Percentiles rank a stretch among this genome's conserved stretches.
Conservation (phyloP, 2,797 vertebrate genomes). For the Alca torda region DNA sequence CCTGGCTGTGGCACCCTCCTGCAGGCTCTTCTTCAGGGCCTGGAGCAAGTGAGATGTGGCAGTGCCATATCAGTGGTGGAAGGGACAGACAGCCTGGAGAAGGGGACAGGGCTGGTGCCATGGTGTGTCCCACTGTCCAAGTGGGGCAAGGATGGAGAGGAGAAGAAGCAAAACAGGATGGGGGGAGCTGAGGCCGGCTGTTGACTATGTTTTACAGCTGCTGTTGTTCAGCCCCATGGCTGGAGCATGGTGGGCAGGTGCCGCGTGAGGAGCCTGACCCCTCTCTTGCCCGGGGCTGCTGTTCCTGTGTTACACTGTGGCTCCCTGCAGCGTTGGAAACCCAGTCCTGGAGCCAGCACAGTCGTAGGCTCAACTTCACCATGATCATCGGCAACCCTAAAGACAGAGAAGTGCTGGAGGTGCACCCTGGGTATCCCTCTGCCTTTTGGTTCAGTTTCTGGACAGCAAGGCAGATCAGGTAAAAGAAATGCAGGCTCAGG, state of each 20-base stretch:
- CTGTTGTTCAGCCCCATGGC: neutral
- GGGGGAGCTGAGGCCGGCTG: neutral
- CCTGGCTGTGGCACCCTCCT: neutral
- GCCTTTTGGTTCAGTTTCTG: neutral
- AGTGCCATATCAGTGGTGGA: neutral
- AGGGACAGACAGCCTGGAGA: neutral
- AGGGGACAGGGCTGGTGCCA: neutral
- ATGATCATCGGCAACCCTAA: neutral
- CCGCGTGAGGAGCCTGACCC: neutral
- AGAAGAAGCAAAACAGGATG: neutral
- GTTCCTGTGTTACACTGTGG: accelerated
- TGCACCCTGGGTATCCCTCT: neutral
- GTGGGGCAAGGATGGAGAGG: neutral
- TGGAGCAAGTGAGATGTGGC: neutral
- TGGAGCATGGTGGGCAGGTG: neutral
- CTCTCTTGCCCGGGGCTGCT: neutral
- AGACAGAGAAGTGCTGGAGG: neutral
- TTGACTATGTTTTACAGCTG: neutral
- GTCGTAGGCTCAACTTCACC: neutral
- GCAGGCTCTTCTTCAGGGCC: neutral
- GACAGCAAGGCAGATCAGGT: neutral
- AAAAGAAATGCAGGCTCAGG: neutral
- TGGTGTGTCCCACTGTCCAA: neutral
- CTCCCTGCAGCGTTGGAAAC: neutral
- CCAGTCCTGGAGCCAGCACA: neutral